Percentiles rank a stretch among this genome's conserved stretches.
These are phyloP conservation scores for Centropus unirufus DNA, from an alignment of 2,113 vertebrate genomes.

Conservation along the genomic window DNA sequence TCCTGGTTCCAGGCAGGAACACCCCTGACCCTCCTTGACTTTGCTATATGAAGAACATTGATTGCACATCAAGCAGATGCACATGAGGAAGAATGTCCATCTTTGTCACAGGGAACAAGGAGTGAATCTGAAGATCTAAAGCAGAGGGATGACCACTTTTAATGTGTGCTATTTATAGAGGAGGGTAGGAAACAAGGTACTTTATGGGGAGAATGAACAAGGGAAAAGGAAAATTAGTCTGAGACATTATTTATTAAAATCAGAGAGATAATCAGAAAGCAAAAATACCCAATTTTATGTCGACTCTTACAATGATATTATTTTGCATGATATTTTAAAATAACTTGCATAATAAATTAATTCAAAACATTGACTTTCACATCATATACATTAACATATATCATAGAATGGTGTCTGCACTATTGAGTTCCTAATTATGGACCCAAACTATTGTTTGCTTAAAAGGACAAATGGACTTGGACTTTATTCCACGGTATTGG, in stretches of 20 bases:
- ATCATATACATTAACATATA: background rate
- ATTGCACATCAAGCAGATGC: background rate
- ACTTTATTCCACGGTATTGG: background rate
- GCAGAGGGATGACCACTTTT: background rate
- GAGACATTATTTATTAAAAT: background rate
- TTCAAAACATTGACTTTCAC: background rate
- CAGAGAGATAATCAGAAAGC: background rate
- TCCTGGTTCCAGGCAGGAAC: background rate
- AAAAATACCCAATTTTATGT: background rate
- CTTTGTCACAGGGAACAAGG: background rate
- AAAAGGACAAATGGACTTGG: background rate
- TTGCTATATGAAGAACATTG: background rate
- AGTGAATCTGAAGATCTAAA: background rate
- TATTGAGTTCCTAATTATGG: background rate
- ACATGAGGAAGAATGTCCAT: accelerated
- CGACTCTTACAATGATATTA: background rate
- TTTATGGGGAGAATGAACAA: background rate
- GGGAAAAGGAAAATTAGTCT: background rate
- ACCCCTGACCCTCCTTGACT: background rate
- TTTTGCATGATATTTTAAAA: background rate
- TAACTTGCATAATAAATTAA: background rate
- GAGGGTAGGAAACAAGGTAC: background rate
- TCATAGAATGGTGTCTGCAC: background rate
- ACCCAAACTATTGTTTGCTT: background rate
- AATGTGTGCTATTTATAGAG: background rate